A percentile compares a stretch with the other conserved stretches of the same genome.
These are phyloP conservation scores for Orthonychiurus folsomi DNA, from an alignment of 2,888 invertebrate genomes.

Conservation along the genomic window DNA sequence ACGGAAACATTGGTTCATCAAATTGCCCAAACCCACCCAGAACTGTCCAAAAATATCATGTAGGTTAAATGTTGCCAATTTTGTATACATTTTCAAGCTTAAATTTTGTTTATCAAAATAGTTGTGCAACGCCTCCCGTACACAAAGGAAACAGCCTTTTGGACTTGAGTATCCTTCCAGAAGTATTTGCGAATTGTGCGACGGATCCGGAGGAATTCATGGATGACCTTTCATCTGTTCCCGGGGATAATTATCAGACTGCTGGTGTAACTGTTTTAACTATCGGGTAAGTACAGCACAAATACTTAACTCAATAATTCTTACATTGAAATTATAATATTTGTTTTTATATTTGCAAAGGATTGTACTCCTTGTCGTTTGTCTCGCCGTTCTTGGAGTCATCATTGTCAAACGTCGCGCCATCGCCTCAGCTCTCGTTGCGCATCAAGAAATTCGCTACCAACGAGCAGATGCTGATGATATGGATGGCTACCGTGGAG, in stretches of 20 bases:
- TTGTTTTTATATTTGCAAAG: slow-evolving; percentile 19
- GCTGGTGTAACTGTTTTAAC: slow-evolving; percentile 30
- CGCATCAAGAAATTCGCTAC: slow-evolving; percentile 36
- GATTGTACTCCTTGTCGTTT: slow-evolving; percentile 29
- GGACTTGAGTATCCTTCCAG: slow-evolving; percentile 20
- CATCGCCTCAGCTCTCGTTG: slow-evolving; percentile 31
- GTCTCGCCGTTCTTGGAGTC: slow-evolving; percentile 31
- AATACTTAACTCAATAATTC: neutral
- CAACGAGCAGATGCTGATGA: slow-evolving; percentile 36
- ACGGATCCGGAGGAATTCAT: slow-evolving; percentile 20
- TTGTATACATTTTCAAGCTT: no score
- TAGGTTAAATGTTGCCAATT: no score
- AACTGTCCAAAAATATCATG: slow-evolving; percentile 7
- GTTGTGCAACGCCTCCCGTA: slow-evolving; percentile 33
- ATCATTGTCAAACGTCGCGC: slow-evolving; percentile 35
- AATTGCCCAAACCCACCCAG: slow-evolving; percentile 15
- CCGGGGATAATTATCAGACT: slow-evolving; percentile 11
- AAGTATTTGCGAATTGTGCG: slow-evolving; percentile 25
- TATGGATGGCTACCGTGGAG: slow-evolving; percentile 17
- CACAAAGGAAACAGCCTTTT: slow-evolving; percentile 17
- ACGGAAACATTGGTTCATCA: slow-evolving; percentile 25
- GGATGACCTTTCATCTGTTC: slow-evolving; percentile 11
- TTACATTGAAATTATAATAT: slow-evolving; percentile 3
- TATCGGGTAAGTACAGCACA: slow-evolving; percentile 29
- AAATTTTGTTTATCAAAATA: no score